A percentile compares a stretch with the other conserved stretches of the same genome.
These are phyloP conservation scores for Patella ulyssiponensis DNA, from an alignment of 2,888 invertebrate species.

Conservation along the genomic window DNA sequence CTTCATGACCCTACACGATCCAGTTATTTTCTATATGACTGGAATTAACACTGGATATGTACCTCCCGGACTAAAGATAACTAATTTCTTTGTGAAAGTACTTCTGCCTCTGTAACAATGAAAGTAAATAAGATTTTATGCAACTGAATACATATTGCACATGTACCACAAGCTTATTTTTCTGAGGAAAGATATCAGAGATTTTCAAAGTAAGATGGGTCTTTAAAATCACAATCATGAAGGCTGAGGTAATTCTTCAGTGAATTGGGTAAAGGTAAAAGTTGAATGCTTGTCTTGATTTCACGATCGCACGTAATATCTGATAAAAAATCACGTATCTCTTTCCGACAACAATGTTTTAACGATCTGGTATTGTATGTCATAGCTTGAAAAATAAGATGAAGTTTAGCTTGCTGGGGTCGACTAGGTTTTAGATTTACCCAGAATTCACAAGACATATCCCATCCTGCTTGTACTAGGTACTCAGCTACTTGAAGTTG, in stretches of 20 bases:
- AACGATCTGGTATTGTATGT: constrained; percentile 12
- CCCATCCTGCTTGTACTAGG: constrained; percentile 57
- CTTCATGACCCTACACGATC: no score
- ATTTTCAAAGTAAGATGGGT: not conserved
- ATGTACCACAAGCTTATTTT: no score
- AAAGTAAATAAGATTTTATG: no score
- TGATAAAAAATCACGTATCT: constrained; percentile 2
- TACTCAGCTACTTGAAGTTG: constrained; percentile 44
- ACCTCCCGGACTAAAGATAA: no score
- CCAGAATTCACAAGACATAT: constrained; percentile 43
- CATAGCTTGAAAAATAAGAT: constrained; percentile 32
- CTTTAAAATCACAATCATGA: constrained; percentile 17
- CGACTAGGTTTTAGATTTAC: constrained; percentile 41
- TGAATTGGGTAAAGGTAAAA: constrained; percentile 18
- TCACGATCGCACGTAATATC: constrained; percentile 12
- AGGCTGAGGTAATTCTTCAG: constrained; percentile 19
- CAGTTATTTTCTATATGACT: no score
- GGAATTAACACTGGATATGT: no score
- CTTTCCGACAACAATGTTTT: constrained; percentile 9
- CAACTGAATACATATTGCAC: no score
- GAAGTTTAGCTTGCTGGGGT: constrained; percentile 34
- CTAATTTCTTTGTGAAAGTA: no score
- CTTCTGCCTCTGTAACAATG: no score
- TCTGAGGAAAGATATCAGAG: no score
- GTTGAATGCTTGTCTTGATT: constrained; percentile 11